phyloP scores from a whole-genome alignment of 2,888 invertebrate genomes.

The Prenolepis imparis region DNA sequence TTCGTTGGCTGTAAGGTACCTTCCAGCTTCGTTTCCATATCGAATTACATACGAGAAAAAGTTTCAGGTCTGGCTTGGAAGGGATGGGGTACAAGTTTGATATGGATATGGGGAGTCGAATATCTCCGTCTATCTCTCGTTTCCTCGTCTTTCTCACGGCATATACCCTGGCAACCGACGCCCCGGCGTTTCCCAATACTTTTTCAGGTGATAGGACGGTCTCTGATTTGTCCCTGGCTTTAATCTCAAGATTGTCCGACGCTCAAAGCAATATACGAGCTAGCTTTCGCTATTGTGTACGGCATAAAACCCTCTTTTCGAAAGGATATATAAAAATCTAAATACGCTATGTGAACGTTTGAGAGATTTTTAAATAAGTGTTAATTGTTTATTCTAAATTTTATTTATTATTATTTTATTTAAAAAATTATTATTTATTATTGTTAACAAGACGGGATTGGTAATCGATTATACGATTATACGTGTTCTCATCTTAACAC shows the following conservation, averaged over 20 bases:
- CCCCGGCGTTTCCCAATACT: conserved; percentile 61
- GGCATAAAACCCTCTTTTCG: conserved; percentile 21
- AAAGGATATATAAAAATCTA: neutral
- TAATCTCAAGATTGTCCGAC: conserved; percentile 78
- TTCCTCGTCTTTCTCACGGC: conserved; percentile 66
- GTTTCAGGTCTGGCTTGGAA: conserved; percentile 74
- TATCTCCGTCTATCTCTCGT: conserved; percentile 68
- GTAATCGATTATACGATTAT: neutral
- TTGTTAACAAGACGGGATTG: neutral
- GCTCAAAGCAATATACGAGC: conserved; percentile 67
- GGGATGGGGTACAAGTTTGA: conserved; percentile 78
- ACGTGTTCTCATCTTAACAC: conserved; percentile 20
- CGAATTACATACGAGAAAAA: conserved; percentile 81
- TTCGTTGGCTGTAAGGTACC: conserved; percentile 65
- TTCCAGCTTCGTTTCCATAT: conserved; percentile 77
- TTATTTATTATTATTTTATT: conserved; percentile 7
- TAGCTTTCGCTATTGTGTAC: conserved; percentile 38
- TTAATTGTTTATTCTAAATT: neutral
- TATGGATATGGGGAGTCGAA: conserved; percentile 77
- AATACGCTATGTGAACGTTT: neutral
- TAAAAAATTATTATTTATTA: neutral
- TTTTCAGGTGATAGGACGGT: conserved; percentile 72
- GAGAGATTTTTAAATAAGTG: neutral
- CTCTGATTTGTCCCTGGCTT: conserved; percentile 73
- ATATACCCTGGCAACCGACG: conserved; percentile 61